Base-by-base conservation (phyloP, 2,888 invertebrate species). In the Pandemis cinnamomeana region DNA sequence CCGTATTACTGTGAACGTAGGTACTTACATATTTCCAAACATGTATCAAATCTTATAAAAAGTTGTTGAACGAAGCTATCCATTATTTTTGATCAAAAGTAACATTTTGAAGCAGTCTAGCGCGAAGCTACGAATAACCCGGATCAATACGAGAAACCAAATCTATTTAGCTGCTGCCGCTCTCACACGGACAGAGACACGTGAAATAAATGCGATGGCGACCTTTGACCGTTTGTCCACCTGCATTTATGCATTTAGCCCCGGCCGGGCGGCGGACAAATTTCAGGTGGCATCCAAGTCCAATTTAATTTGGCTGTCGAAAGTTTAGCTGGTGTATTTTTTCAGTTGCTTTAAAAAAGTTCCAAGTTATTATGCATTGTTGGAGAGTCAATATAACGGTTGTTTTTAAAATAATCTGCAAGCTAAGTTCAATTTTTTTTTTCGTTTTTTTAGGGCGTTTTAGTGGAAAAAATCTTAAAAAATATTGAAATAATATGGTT, bases 81-180 rank as follows among this genome's bases (percentile, higher is more conserved):
- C 27, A 36, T 36, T 36, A 36, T 36, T 36, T 36, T 36, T 36
- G 27, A 58, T 58, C 48, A 27, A 44, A 64, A 10, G 60, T 60
- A 70, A 27, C 64, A 27, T 73, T 73, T 70, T 70, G 60, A 70
- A 53, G 71, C 76, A 72, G 78, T 77, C 80, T 76, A 75, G 41
- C 66, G 53, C 64, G 67, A 63, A 51, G 78, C 81, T 79, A 80
- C 78, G 79, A 83, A 83, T 83, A 83, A 79, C 78, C 61, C 71
- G 75, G 82, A 82, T 83, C 83, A 78, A 84, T 83, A 83, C 81
- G 75, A 75, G 77, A 76, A 79, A 77, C 81, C 81, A 77, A 80
- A 82, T 82, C 78, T 80, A 79, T 82, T 82, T 81, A 81, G 77
- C 74, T 75, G 2, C 79, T 72, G 76, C 68, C 51, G 67, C 41